A percentile compares a stretch with the other conserved stretches of the same genome.
Conservation (phyloP, 2,797 vertebrate genomes). For the Microctenopoma lineatum region DNA sequence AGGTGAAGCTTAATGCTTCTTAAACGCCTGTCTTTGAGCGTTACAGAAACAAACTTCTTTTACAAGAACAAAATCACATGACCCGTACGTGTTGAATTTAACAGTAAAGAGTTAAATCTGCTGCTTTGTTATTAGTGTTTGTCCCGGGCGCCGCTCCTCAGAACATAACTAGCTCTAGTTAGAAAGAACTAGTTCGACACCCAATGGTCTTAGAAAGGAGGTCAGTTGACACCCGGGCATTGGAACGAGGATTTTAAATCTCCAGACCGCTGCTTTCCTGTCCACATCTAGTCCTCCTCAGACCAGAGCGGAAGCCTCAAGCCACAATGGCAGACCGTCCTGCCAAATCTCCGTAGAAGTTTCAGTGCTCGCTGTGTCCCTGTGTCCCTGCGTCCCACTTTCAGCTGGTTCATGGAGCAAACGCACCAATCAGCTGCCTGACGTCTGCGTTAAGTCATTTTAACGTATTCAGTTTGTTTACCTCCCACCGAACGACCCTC, state of each 20-base stretch:
- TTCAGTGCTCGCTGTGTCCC: slow-evolving; percentile 25
- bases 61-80: no score
- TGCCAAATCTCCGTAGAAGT: slow-evolving; percentile 60
- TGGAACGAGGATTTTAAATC: slow-evolving; percentile 1
- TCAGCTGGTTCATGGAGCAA: background rate
- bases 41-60: no score
- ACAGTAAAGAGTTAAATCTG: no score
- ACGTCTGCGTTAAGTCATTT: background rate
- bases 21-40: no score
- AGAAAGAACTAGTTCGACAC: no score
- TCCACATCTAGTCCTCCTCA: slow-evolving; percentile 39
- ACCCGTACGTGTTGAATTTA: no score
- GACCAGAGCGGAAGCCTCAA: slow-evolving; percentile 64
- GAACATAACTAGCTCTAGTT: no score
- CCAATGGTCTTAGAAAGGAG: slow-evolving; percentile 41
- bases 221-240: slow-evolving; percentile 51
- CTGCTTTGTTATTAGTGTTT: no score
- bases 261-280: slow-evolving; percentile 19
- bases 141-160: background rate
- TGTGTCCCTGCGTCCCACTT: slow-evolving; percentile 14
- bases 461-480: background rate
- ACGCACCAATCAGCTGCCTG: background rate
- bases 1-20: no score
- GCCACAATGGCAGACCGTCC: slow-evolving; percentile 68
- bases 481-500: no score